Evolutionary conservation across 2,797 vertebrate genomes (phyloP).

Genomic region (Echeneis naucrates): DNA sequence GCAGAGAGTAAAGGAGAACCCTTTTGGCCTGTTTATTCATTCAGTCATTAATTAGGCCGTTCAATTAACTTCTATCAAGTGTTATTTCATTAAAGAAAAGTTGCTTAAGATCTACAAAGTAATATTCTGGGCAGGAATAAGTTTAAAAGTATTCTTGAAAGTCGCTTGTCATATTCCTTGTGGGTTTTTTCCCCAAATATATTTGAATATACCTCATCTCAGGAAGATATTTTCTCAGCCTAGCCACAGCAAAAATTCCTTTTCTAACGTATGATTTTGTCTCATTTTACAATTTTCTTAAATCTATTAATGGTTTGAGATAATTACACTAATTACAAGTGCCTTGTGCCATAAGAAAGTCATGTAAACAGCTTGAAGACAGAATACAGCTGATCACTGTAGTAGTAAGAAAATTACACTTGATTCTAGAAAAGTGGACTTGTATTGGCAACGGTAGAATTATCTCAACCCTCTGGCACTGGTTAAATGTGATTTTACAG

Average conservation of each 20-base stretch:
- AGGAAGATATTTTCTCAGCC: constrained; percentile 8
- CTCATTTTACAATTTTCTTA: constrained; percentile 27
- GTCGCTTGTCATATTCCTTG: background rate
- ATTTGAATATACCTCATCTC: constrained; percentile 12
- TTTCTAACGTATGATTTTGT: constrained; percentile 24
- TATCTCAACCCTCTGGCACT: constrained; percentile 25
- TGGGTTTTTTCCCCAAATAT: too few relatives aligned
- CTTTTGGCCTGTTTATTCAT: constrained; percentile 49
- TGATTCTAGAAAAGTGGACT: constrained; percentile 24
- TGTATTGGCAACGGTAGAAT: constrained; percentile 23
- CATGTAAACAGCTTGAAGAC: constrained; percentile 14
- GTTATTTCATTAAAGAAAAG: constrained; percentile 44
- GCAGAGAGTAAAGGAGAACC: constrained; percentile 40
- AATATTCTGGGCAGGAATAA: constrained; percentile 17
- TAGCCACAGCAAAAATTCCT: constrained; percentile 6
- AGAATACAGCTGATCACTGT: constrained; percentile 15
- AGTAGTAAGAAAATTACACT: constrained; percentile 34
- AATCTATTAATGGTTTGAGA: constrained; percentile 30
- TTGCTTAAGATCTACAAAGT: constrained; percentile 25
- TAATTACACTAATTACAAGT: constrained; percentile 8
- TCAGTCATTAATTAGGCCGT: constrained; percentile 51
- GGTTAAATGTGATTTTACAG: constrained; percentile 29
- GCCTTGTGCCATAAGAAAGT: constrained; percentile 1
- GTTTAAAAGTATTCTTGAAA: constrained; percentile 13
- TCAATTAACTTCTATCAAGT: constrained; percentile 51